Evolutionary conservation across 2,888 invertebrate species (phyloP).

Genomic region (Dicyrtoma fusca): DNA sequence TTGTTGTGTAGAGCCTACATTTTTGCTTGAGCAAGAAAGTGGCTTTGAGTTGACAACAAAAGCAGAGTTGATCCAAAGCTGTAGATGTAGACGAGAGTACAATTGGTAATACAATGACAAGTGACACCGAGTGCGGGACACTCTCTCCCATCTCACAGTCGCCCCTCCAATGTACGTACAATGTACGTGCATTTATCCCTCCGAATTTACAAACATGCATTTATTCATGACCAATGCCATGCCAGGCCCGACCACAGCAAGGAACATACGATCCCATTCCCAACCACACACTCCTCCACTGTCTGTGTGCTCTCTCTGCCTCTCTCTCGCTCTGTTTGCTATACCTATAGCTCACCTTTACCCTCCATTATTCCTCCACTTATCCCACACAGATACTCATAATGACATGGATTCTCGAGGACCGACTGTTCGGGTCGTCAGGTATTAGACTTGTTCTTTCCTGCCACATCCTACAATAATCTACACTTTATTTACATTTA

Average conservation of each 20-base stretch:
- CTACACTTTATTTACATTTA: no score
- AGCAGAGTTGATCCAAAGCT: conserved; percentile 29
- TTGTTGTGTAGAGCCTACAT: neutral
- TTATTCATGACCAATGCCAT: conserved; percentile 22
- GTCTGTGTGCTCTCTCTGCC: neutral
- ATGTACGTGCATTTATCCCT: no score
- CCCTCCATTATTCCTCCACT: neutral
- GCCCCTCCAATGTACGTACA: neutral
- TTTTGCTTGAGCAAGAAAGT: conserved; percentile 10
- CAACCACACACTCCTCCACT: neutral
- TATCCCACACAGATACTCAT: conserved; percentile 2
- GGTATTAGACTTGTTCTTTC: neutral
- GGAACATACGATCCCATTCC: neutral
- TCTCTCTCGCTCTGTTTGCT: neutral
- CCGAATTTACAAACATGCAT: conserved; percentile 1
- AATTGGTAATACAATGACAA: conserved; percentile 14
- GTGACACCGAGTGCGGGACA: conserved; percentile 12
- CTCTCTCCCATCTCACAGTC: no score
- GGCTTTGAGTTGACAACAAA: conserved; percentile 35
- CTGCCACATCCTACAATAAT: neutral
- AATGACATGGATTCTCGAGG: conserved; percentile 2
- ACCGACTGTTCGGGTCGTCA: neutral
- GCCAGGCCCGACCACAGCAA: neutral
- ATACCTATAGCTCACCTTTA: neutral
- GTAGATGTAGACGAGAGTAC: conserved; percentile 2